phyloP scores from a whole-genome alignment of 2,113 vertebrate genomes.

The Campylomormyrus numenius region DNA sequence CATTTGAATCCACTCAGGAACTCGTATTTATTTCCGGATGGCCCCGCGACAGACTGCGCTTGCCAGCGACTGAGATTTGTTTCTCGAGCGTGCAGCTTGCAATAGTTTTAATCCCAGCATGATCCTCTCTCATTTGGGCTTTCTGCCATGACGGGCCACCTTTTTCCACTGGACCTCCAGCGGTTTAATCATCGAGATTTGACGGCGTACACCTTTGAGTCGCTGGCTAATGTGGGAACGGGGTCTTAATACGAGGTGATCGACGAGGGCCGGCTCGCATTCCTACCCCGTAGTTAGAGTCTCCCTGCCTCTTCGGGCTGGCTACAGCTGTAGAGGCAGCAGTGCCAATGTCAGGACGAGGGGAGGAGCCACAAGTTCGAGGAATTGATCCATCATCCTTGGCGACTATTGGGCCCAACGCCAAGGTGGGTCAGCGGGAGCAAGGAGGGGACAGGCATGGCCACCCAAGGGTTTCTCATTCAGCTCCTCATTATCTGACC shows the following conservation, averaged over 20 bases:
- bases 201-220: neutral
- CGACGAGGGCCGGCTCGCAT: neutral
- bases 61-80: neutral
- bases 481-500: neutral
- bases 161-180: neutral
- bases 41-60: neutral
- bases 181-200: conserved; percentile 20
- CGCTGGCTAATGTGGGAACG: neutral
- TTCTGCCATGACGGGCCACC: neutral
- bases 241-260: conserved; percentile 23
- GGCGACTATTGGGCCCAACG: neutral
- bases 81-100: neutral
- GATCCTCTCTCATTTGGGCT: neutral
- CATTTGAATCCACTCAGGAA: neutral
- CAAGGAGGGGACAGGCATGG: neutral
- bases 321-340: neutral
- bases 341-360: conserved; percentile 17
- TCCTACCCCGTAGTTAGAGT: neutral
- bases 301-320: neutral
- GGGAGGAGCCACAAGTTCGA: conserved; percentile 2
- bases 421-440: neutral
- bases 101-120: neutral
- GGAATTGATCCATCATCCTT: neutral
- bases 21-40: neutral
- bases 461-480: conserved; percentile 8